Percentiles rank a stretch among this genome's conserved stretches.
These are phyloP conservation scores for Oasisia sp. DNA, from an alignment of 2,888 invertebrate species.

Conservation along the genomic window DNA sequence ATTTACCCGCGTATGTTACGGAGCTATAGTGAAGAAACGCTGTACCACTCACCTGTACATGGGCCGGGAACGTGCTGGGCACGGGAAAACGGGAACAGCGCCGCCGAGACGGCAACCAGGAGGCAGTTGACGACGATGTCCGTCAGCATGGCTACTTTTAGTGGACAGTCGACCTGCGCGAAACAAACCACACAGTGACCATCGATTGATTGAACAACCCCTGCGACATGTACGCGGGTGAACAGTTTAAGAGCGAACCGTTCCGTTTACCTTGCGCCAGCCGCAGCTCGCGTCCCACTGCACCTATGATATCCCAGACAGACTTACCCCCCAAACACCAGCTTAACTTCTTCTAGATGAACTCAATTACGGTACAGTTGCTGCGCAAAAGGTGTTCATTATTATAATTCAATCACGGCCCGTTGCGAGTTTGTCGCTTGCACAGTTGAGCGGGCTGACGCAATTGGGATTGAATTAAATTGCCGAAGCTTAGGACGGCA, in stretches of 20 bases:
- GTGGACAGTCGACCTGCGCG: background rate
- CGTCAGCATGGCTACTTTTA: background rate
- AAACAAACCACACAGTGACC: background rate
- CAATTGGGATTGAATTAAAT: background rate
- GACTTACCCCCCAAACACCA: background rate
- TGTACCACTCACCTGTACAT: background rate
- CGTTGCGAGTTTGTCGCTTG: background rate
- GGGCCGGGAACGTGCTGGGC: background rate
- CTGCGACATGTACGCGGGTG: background rate
- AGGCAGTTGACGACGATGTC: background rate
- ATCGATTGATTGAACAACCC: background rate
- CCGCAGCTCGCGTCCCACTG: background rate
- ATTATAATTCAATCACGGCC: background rate
- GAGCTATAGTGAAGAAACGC: too few species aligned
- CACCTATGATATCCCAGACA: background rate
- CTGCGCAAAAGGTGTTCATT: constrained; percentile 10
- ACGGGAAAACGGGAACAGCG: background rate
- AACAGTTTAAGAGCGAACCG: background rate
- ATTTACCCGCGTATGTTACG: too few species aligned
- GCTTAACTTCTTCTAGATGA: background rate
- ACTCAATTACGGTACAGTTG: background rate
- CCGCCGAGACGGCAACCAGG: background rate
- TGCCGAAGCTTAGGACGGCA: constrained; percentile 8
- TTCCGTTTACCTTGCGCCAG: background rate
- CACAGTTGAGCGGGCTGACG: background rate